Base-by-base conservation (phyloP, 2,888 invertebrate genomes). In the Drosophila pseudotakahashii region DNA sequence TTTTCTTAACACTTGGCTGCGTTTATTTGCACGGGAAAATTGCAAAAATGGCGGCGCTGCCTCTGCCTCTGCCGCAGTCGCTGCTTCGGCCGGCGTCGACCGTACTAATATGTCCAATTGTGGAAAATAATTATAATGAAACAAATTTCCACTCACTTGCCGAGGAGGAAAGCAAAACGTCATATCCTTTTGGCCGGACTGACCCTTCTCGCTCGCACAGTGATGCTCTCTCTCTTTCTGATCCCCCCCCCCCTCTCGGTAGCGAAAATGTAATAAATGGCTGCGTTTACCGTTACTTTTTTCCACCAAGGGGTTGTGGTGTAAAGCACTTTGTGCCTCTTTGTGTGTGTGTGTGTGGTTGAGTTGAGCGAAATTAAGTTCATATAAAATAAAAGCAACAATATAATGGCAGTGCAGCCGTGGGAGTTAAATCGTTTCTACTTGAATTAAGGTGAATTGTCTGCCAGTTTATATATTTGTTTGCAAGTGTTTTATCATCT, bases 31-130 rank as follows among this genome's bases (percentile, higher is more conserved):
- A 84, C 82, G 76, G 72, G 73, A 75, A 79, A 83, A 81, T 81
- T 73, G 83, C 77, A 86, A 88, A 87, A 86, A 86, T 86, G 85
- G 88, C 85, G 85, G 73, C 81, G 37, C 14, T 26, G 61, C 0
- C 36, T 34, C 14, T 26, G 61, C 0, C 36, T 34, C 44, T 19
- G 37, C 53, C 62, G 59, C 73, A 64, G 68, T 51, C 37, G 44
- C 42, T 32, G 59, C 32, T 16, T 13, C 64, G 19, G 66, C 13
- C 54, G 39, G 26, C 80, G 84, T 48, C 87, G 80, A 89, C 90
- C 91, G 91, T 92, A 92, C 91, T 92, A 91, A 92, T 92, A 91
- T 92, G 92, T 92, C 91, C 90, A 92, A 92, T 92, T 91, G 92
- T 92, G 92, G 92, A 92, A 92, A 92, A 92, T 92, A 92, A 92